phyloP scores from a whole-genome alignment of 2,888 invertebrate species.

The Beris chalybata region DNA sequence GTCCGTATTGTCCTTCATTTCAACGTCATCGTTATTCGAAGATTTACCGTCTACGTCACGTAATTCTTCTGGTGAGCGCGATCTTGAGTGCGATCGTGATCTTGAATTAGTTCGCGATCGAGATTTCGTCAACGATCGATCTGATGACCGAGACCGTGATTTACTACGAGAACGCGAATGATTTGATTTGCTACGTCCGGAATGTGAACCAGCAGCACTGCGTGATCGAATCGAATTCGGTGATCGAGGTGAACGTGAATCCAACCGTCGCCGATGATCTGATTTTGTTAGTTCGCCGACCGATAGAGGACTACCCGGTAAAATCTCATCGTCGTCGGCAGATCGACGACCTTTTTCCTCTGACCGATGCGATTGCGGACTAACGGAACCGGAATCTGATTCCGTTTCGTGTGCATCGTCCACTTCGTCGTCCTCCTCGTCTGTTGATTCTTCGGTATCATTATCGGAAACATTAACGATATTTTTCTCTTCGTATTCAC shows the following conservation, averaged over 20 bases:
- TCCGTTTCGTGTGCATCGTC: constrained; percentile 56
- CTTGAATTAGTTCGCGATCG: constrained; percentile 23
- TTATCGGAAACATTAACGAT: constrained; percentile 53
- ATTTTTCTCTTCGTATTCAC: constrained; percentile 41
- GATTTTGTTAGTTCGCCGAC: constrained; percentile 60
- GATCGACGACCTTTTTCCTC: constrained; percentile 49
- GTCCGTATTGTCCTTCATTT: constrained; percentile 23
- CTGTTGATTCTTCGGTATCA: constrained; percentile 44
- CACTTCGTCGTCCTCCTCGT: constrained; percentile 58
- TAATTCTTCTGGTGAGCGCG: constrained; percentile 34
- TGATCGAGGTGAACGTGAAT: constrained; percentile 42
- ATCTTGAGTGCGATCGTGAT: constrained; percentile 38
- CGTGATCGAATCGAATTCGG: constrained; percentile 10
- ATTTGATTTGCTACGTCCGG: constrained; percentile 36
- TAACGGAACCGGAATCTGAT: constrained; percentile 59
- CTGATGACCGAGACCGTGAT: constrained; percentile 25
- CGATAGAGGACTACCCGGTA: constrained; percentile 60
- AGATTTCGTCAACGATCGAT: constrained; percentile 24
- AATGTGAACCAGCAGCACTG: constrained; percentile 29
- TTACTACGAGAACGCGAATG: constrained; percentile 36
- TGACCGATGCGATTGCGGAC: constrained; percentile 54
- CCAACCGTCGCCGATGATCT: constrained; percentile 48
- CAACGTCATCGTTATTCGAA: constrained; percentile 43
- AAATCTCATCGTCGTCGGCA: constrained; percentile 48
- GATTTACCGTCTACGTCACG: constrained; percentile 33